phyloP scores from a whole-genome alignment of 1,140 invertebrate genomes.

The Ruditapes philippinarum region DNA sequence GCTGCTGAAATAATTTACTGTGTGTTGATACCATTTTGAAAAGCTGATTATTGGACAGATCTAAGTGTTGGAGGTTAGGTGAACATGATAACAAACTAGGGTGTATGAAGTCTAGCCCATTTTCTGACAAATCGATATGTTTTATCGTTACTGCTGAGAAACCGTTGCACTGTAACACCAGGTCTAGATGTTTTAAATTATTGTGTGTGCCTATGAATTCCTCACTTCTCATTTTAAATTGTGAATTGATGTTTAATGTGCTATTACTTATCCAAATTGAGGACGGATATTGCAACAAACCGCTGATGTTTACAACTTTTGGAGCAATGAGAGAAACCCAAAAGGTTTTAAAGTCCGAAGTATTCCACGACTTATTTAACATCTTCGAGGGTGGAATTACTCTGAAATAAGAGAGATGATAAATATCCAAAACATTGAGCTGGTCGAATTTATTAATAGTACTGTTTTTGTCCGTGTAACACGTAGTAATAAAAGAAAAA shows the following conservation, averaged over 20 bases:
- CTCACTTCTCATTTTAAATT: not conserved
- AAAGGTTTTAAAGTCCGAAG: too few species aligned
- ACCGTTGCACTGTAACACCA: not conserved
- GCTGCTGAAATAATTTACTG: not conserved
- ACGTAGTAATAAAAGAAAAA: not conserved
- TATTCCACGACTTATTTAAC: too few species aligned
- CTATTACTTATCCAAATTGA: not conserved
- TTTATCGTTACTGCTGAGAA: not conserved
- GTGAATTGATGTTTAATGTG: not conserved
- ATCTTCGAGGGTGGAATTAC: too few species aligned
- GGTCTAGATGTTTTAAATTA: conserved; percentile 7
- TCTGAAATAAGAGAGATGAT: too few species aligned
- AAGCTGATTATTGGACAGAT: not conserved
- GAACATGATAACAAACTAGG: not conserved
- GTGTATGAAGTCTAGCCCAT: conserved; percentile 7
- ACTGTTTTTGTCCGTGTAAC: not conserved
- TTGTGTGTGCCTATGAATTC: not conserved
- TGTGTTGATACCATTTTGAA: not conserved
- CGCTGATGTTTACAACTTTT: not conserved
- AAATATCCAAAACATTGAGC: not conserved
- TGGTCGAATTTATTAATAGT: not conserved
- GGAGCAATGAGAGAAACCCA: too few species aligned
- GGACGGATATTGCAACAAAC: not conserved
- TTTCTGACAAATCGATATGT: not conserved
- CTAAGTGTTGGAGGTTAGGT: not conserved